These are phyloP conservation scores for Linnaemya vulpina DNA, from an alignment of 2,888 invertebrate genomes.

Conservation along the genomic window DNA sequence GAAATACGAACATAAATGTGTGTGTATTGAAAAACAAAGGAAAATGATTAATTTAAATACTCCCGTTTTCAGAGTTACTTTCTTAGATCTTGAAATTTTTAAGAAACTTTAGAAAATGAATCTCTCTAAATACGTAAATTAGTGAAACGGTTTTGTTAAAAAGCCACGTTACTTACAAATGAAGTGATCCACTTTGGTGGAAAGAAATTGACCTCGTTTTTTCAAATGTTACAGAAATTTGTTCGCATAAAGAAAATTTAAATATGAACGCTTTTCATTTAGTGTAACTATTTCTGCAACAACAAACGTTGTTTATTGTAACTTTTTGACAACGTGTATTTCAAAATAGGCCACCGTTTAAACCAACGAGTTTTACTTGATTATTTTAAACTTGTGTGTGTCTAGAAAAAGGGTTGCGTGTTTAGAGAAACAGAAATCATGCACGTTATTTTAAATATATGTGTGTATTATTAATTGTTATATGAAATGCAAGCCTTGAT, in stretches of 20 bases:
- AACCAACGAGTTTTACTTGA: neutral
- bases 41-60: too few species aligned
- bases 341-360: conserved; percentile 19
- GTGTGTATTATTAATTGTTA: neutral
- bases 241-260: neutral
- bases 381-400: neutral
- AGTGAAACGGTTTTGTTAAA: too few species aligned
- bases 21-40: too few species aligned
- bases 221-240: too few species aligned
- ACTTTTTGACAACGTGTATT: conserved; percentile 25
- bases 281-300: conserved; percentile 2
- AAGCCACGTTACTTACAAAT: too few species aligned
- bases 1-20: too few species aligned
- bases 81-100: too few species aligned
- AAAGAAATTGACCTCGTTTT: too few species aligned
- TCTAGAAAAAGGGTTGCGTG: conserved; percentile 19
- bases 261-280: neutral
- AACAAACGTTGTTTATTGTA: conserved; percentile 16
- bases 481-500: neutral
- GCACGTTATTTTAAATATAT: neutral
- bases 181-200: too few species aligned
- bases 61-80: too few species aligned
- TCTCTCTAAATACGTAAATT: too few species aligned
- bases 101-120: too few species aligned
- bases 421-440: neutral